Base-by-base conservation (phyloP, 1,140 invertebrate genomes). In the Bursaphelenchus mucronatus region DNA sequence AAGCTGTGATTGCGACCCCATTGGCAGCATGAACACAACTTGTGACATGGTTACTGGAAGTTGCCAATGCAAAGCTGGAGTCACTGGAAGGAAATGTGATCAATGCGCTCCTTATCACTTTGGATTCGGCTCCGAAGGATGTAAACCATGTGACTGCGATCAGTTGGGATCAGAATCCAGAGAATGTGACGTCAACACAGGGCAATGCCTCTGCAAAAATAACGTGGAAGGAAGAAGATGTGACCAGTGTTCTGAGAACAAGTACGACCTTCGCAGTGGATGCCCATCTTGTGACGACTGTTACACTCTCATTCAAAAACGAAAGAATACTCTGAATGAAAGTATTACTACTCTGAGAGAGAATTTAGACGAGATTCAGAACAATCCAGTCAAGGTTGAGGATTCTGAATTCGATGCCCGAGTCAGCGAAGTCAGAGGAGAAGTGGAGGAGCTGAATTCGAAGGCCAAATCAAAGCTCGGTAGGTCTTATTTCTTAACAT, bases 201-300 rank as follows among this genome's bases (percentile, higher is more conserved):
- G 93, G 4, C 84, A 87, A 47, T 99, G 95, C 78, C 74, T 83
- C 0, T 99, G 95, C 82, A 94, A 94, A 81, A 87, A 90, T 72
- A 92, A 95, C 79, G 92, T 97, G 0, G 94, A 95, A 82, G 95
- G 95, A n/a, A 88, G 88, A 78, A 87, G 88, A 39, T 99, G 95
- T 82, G 87, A 90, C 82, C 88, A 88, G 86, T 97, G 94, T 82
- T 95, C 66, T 13, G 72, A 74, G 53, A 76, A 76, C 50, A 63
- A 63, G 10, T 70, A 74, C 61, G 56, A 65, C 59, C 47, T 73
- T 52, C 71, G 68, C 11, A 46, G 57, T 41, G 79, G 77, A 53
- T 80, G 78, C 55, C 51, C 74, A 51, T 63, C 69, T 15, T 80
- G 78, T 51, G 79, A 80, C 55, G 79, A 80, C 63, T 80, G 78